Conservation (phyloP, 2,797 vertebrate genomes). For the Agapornis canus region DNA sequence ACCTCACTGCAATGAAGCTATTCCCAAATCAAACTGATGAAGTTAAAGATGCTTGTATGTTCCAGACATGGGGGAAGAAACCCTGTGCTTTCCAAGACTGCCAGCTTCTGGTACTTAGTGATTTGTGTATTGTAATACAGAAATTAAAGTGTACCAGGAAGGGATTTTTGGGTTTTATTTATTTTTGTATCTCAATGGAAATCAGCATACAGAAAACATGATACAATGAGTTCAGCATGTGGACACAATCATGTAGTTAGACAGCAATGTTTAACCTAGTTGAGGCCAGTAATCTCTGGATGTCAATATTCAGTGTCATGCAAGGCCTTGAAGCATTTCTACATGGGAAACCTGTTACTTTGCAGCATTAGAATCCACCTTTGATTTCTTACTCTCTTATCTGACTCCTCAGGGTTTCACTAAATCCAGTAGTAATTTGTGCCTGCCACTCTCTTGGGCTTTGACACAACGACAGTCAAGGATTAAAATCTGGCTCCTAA, state of each 20-base stretch:
- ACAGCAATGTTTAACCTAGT: neutral
- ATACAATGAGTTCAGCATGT: neutral
- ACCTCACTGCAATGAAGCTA: neutral
- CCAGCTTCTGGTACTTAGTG: neutral
- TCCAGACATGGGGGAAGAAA: neutral
- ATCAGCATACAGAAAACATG: neutral
- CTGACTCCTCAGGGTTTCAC: neutral
- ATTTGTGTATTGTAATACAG: neutral
- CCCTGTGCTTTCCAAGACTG: neutral
- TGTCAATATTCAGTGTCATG: neutral
- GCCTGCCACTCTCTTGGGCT: neutral
- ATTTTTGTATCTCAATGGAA: neutral
- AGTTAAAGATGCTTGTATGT: neutral
- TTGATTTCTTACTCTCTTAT: conserved; percentile 41
- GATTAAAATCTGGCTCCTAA: conserved; percentile 11
- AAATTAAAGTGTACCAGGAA: neutral
- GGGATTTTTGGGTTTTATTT: neutral
- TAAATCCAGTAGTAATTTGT: conserved; percentile 40
- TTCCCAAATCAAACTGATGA: neutral
- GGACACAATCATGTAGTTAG: neutral
- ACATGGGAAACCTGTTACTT: conserved; percentile 27
- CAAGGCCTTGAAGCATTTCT: conserved; percentile 23
- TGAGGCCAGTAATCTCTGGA: conserved; percentile 32
- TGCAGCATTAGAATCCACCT: neutral
- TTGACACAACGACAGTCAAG: neutral